Conservation (phyloP, 2,797 vertebrate genomes). For the Bryconaethiops microstoma region DNA sequence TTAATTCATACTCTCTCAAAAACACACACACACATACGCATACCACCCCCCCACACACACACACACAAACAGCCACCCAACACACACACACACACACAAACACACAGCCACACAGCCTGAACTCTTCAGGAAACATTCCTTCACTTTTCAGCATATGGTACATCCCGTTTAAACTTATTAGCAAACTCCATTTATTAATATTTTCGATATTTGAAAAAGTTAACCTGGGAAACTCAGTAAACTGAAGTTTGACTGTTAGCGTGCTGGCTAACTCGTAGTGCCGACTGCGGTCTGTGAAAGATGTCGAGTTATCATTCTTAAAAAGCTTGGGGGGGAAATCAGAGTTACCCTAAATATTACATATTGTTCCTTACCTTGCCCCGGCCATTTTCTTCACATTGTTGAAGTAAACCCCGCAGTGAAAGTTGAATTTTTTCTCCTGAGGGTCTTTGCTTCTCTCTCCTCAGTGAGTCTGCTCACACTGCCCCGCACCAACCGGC, state of each 20-base stretch:
- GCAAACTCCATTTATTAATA: too few relatives aligned
- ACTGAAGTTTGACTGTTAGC: too few relatives aligned
- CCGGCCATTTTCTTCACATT: conserved; percentile 80
- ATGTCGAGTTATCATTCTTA: not conserved
- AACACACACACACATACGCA: not conserved
- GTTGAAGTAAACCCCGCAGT: conserved; percentile 55
- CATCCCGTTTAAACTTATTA: too few relatives aligned
- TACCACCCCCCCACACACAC: too few relatives aligned
- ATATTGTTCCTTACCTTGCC: conserved; percentile 67
- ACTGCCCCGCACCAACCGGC: conserved; percentile 59
- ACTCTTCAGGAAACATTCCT: not conserved
- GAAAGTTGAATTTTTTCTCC: not conserved
- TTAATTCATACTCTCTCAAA: not conserved
- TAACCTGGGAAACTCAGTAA: too few relatives aligned
- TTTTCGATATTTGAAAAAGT: too few relatives aligned
- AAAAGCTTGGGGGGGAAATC: not conserved
- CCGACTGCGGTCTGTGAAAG: not conserved
- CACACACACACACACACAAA: too few relatives aligned
- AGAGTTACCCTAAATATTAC: not conserved
- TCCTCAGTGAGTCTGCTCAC: not conserved
- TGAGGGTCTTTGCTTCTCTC: conserved; percentile 34
- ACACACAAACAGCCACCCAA: too few relatives aligned
- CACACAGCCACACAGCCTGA: too few relatives aligned
- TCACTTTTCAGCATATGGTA: too few relatives aligned
- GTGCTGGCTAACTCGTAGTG: too few relatives aligned